Conservation (phyloP, 2,888 invertebrate genomes). For the Cyrtodaria siliqua region DNA sequence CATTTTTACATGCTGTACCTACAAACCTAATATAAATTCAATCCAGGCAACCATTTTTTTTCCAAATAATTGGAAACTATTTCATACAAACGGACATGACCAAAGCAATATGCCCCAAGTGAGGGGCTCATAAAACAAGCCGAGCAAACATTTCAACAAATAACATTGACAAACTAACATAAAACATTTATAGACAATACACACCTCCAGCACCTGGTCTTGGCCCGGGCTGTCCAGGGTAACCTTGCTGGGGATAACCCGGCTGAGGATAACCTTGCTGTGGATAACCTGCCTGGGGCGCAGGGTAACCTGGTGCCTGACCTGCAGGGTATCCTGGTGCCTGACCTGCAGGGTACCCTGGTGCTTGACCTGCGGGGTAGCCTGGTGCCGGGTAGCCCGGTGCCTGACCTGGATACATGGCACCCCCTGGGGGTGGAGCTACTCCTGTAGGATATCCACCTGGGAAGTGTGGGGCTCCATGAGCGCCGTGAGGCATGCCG, state of each 20-base stretch:
- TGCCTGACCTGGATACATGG: slow-evolving; percentile 16
- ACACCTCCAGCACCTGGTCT: background rate
- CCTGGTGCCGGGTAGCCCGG: slow-evolving; percentile 27
- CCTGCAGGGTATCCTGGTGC: slow-evolving; percentile 41
- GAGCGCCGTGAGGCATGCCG: slow-evolving; percentile 34
- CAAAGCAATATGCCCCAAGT: no score
- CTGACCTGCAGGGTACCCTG: slow-evolving; percentile 43
- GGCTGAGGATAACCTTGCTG: slow-evolving; percentile 47
- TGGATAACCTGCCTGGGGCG: slow-evolving; percentile 36
- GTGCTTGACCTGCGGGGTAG: no score
- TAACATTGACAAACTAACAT: no score
- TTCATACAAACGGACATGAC: no score
- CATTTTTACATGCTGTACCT: no score
- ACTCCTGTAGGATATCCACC: slow-evolving; percentile 15
- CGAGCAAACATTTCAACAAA: no score
- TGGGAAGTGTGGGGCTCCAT: slow-evolving; percentile 21
- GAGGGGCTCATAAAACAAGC: no score
- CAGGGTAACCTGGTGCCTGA: slow-evolving; percentile 33
- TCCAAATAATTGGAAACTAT: no score
- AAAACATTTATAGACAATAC: background rate
- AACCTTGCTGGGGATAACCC: background rate
- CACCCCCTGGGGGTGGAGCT: slow-evolving; percentile 22
- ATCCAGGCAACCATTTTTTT: no score
- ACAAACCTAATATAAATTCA: no score
- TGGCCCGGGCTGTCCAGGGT: slow-evolving; percentile 27